phyloP scores from a whole-genome alignment of 2,113 vertebrate species.

The Glaucomys volans region DNA sequence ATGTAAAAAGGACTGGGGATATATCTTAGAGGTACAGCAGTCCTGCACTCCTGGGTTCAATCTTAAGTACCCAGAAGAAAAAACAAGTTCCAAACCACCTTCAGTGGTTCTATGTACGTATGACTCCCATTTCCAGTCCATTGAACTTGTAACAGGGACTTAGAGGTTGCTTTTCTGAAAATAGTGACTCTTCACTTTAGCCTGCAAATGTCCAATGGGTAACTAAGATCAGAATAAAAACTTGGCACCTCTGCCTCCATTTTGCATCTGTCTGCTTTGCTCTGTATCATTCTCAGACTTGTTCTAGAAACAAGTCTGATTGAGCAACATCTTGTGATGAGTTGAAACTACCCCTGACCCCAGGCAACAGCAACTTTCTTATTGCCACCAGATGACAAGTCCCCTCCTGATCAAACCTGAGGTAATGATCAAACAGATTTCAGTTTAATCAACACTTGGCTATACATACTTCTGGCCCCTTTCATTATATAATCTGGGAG shows the following conservation, averaged over 20 bases:
- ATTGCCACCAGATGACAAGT: background rate
- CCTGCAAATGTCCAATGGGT: background rate
- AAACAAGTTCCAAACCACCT: background rate
- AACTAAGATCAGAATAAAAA: background rate
- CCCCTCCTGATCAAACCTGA: background rate
- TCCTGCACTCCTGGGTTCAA: too few relatives aligned
- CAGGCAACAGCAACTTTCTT: background rate
- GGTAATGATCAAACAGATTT: background rate
- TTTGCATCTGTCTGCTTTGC: background rate
- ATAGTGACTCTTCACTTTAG: background rate
- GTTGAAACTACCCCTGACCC: background rate
- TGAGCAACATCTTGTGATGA: background rate
- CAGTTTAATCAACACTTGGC: background rate
- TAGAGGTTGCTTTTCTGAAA: background rate
- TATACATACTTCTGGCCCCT: background rate
- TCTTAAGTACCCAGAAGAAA: too few relatives aligned
- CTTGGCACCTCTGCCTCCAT: background rate
- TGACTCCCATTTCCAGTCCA: background rate
- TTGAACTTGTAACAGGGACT: background rate
- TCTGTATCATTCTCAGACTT: background rate
- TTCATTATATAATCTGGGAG: background rate
- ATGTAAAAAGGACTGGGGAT: too few relatives aligned
- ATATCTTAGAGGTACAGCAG: too few relatives aligned
- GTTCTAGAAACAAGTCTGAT: background rate
- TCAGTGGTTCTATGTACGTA: background rate